These are phyloP conservation scores for Drosophila bocqueti DNA, from an alignment of 1,140 invertebrate species.

Conservation along the genomic window DNA sequence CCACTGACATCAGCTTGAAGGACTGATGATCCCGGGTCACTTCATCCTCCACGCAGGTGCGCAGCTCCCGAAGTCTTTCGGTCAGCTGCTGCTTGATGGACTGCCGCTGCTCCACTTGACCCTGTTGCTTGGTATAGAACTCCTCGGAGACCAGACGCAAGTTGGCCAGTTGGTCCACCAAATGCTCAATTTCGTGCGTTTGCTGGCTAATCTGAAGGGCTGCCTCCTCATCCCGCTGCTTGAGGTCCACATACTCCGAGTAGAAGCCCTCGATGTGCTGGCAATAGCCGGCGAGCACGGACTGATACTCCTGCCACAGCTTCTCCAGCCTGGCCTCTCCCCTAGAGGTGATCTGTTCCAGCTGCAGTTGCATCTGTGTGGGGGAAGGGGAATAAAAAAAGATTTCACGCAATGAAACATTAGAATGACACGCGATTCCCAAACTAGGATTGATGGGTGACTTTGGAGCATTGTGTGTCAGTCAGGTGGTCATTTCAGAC, in stretches of 20 bases:
- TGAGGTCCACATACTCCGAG: conserved; percentile 81
- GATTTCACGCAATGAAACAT: neutral
- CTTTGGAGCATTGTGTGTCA: conserved; percentile 57
- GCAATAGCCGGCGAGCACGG: conserved; percentile 75
- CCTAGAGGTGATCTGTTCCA: conserved; percentile 73
- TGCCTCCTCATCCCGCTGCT: conserved; percentile 79
- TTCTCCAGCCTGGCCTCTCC: conserved; percentile 76
- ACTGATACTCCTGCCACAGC: conserved; percentile 81
- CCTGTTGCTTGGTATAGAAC: conserved; percentile 65
- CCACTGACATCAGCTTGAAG: conserved; percentile 73
- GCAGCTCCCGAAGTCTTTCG: conserved; percentile 56
- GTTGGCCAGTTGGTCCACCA: conserved; percentile 65
- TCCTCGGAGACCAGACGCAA: conserved; percentile 69
- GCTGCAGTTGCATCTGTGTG: conserved; percentile 75
- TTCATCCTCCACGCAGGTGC: conserved; percentile 66
- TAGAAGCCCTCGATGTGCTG: conserved; percentile 79
- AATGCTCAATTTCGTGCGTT: conserved; percentile 70
- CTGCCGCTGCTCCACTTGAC: conserved; percentile 62
- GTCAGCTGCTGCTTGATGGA: conserved; percentile 65
- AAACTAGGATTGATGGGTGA: conserved; percentile 10
- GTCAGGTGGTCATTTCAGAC: conserved; percentile 26
- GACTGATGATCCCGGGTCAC: conserved; percentile 44
- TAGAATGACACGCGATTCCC: conserved; percentile 15
- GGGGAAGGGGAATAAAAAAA: neutral
- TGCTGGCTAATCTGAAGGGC: conserved; percentile 71